Conservation (phyloP, 2,888 invertebrate genomes). For the Ormyrus thymus region DNA sequence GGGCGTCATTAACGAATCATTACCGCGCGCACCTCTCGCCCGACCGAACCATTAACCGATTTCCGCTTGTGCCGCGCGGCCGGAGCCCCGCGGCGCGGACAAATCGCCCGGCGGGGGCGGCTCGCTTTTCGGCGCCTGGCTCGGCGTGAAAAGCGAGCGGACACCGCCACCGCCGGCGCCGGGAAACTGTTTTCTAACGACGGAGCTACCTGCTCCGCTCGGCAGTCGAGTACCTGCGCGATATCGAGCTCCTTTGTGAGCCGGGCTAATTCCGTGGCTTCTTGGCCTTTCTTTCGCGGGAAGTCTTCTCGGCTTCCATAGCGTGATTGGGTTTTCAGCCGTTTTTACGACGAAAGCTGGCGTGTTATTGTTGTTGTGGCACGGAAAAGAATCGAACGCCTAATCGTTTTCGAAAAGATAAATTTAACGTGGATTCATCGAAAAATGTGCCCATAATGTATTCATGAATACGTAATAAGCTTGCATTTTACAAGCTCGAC, state of each 20-base stretch:
- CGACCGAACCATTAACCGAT: constrained; percentile 74
- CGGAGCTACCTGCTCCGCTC: background rate
- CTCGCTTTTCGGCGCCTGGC: constrained; percentile 44
- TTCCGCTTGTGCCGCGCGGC: constrained; percentile 70
- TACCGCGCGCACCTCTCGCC: constrained; percentile 62
- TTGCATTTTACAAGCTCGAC: background rate
- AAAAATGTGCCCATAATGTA: background rate
- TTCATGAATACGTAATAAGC: background rate
- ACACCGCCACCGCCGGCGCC: constrained; percentile 34
- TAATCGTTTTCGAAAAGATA: no score
- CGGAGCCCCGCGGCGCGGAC: constrained; percentile 73
- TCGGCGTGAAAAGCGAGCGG: constrained; percentile 30
- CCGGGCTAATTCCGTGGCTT: no score
- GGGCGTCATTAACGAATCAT: constrained; percentile 70
- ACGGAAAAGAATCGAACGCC: no score
- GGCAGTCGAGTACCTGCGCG: no score
- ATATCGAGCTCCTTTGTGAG: no score
- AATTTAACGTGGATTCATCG: no score
- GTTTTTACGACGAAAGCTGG: no score
- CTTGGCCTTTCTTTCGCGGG: no score
- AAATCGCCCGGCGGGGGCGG: constrained; percentile 68
- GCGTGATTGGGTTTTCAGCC: no score
- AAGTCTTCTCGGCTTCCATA: no score
- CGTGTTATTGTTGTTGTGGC: no score
- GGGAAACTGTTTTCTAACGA: background rate